A percentile compares a stretch with the other conserved stretches of the same genome.
phyloP scores from a whole-genome alignment of 2,888 invertebrate species.

The Eristalis intricaria region DNA sequence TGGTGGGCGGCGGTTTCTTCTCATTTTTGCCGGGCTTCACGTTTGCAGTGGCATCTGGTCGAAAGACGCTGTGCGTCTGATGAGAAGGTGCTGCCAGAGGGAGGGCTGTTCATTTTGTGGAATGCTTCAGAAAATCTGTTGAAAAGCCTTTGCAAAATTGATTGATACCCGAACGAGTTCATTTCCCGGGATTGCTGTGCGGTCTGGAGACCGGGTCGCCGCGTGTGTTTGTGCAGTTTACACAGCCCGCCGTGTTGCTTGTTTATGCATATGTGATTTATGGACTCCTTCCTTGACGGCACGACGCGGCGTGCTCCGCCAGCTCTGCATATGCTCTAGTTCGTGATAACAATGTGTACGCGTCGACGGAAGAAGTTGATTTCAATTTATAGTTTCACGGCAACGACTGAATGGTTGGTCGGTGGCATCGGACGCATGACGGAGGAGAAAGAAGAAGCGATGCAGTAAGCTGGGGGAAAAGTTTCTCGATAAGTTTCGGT shows the following conservation, averaged over 20 bases:
- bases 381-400: slow-evolving; percentile 61
- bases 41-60: slow-evolving; percentile 16
- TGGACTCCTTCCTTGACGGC: slow-evolving; percentile 34
- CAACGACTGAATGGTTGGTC: not conserved
- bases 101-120: not conserved
- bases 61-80: not conserved
- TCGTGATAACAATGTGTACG: slow-evolving; percentile 59
- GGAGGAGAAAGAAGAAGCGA: not conserved
- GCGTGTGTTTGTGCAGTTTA: slow-evolving; percentile 10
- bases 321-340: slow-evolving; percentile 33
- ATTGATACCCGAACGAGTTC: slow-evolving; percentile 46
- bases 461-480: slow-evolving; percentile 18
- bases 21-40: not conserved
- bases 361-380: slow-evolving; percentile 54
- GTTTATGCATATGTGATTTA: slow-evolving; percentile 69
- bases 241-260: slow-evolving; percentile 30
- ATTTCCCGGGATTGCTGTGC: not conserved
- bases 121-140: slow-evolving; percentile 3
- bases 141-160: slow-evolving; percentile 61
- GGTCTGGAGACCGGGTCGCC: not conserved
- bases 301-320: slow-evolving; percentile 19
- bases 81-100: not conserved
- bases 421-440: too few species aligned
- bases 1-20: not conserved
- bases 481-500: slow-evolving; percentile 53